phyloP scores from a whole-genome alignment of 2,888 invertebrate species.

The Oligia strigilis region DNA sequence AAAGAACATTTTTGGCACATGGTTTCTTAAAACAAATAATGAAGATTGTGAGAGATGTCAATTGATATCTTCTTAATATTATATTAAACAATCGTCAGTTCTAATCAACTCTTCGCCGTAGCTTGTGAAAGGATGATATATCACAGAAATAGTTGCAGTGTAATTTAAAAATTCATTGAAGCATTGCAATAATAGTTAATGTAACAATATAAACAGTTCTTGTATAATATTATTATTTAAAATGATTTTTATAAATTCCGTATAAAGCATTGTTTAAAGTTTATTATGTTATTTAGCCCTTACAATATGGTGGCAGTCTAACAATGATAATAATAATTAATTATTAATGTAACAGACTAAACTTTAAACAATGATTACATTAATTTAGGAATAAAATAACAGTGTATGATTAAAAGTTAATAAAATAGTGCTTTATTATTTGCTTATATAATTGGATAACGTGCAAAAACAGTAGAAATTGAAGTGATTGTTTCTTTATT shows the following conservation, averaged over 20 bases:
- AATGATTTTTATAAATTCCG: conserved; percentile 38
- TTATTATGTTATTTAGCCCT: conserved; percentile 23
- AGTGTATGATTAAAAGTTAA: conserved; percentile 54
- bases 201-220: conserved; percentile 37
- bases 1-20: conserved; percentile 72
- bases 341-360: conserved; percentile 31
- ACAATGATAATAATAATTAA: neutral
- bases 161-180: conserved; percentile 56
- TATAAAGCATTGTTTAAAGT: conserved; percentile 55
- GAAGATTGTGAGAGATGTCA: conserved; percentile 33
- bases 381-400: conserved; percentile 45
- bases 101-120: conserved; percentile 70
- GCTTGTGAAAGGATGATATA: conserved; percentile 77
- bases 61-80: conserved; percentile 25
- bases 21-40: conserved; percentile 61
- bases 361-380: conserved; percentile 59
- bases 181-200: conserved; percentile 55
- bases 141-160: conserved; percentile 79
- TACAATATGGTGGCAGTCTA: conserved; percentile 31
- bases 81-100: conserved; percentile 37
- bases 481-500: conserved; percentile 48
- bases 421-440: conserved; percentile 57
- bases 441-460: conserved; percentile 57
- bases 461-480: conserved; percentile 64
- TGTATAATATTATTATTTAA: conserved; percentile 43